Evolutionary conservation across 2,113 vertebrate species (phyloP).

Genomic region (Chroicocephalus ridibundus): DNA sequence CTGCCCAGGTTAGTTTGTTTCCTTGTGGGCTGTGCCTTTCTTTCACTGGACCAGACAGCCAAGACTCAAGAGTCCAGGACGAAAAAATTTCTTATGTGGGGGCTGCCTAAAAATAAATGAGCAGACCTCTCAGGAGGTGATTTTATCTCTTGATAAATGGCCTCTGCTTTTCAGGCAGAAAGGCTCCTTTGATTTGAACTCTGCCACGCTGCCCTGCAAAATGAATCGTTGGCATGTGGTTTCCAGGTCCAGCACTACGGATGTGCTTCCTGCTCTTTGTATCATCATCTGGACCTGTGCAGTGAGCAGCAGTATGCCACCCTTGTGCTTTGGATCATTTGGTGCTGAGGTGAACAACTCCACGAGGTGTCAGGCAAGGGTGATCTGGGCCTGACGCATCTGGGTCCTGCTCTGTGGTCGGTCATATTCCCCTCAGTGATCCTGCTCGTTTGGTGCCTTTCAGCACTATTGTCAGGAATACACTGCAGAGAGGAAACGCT

Average conservation of each 20-base stretch:
- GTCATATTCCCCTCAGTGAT: neutral
- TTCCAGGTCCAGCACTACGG: neutral
- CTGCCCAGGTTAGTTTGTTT: neutral
- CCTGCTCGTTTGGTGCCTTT: neutral
- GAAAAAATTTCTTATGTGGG: neutral
- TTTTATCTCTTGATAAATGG: neutral
- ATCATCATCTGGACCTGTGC: neutral
- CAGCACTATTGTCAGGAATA: neutral
- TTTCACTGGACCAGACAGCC: neutral
- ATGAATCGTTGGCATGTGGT: neutral
- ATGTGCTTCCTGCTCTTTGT: neutral
- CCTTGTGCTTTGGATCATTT: neutral
- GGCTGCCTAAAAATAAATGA: neutral
- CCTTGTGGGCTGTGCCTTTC: neutral
- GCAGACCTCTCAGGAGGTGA: neutral
- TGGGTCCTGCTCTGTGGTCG: neutral
- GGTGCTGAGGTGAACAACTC: neutral
- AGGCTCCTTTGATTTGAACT: neutral
- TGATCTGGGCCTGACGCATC: neutral
- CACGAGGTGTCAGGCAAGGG: neutral
- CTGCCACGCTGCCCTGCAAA: neutral
- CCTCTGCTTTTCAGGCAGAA: neutral
- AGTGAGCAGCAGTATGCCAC: neutral
- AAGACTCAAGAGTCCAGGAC: neutral
- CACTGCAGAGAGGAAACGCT: neutral